Evolutionary conservation across 2,797 vertebrate genomes (phyloP).

Genomic region (Cynodonichthys magdalenae): DNA sequence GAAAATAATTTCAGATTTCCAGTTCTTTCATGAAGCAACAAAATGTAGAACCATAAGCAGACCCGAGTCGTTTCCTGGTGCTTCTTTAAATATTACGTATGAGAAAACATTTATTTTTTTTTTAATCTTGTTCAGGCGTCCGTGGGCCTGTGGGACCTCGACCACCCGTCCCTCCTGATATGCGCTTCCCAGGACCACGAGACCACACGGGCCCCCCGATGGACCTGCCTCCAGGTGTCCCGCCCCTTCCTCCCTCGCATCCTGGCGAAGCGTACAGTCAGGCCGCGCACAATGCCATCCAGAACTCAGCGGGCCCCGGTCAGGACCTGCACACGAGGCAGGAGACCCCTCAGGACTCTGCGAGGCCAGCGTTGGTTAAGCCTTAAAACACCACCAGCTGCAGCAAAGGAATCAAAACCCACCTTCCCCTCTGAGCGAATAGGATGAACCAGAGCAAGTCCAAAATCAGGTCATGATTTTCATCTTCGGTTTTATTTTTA

Average conservation of each 20-base stretch:
- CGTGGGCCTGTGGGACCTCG: conserved; percentile 78
- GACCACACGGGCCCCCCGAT: conserved; percentile 73
- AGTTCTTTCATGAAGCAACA: no score
- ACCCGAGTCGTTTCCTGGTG: background rate
- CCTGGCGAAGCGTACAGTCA: conserved; percentile 41
- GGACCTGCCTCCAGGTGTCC: conserved; percentile 74
- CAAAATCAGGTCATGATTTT: conserved; percentile 53
- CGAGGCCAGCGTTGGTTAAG: conserved; percentile 61
- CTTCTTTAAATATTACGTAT: background rate
- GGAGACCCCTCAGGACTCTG: conserved; percentile 68
- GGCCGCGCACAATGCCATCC: conserved; percentile 45
- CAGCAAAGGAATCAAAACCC: conserved; percentile 55
- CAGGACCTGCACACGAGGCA: conserved; percentile 61
- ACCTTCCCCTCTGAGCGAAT: conserved; percentile 7
- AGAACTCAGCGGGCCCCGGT: conserved; percentile 66
- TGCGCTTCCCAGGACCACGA: conserved; percentile 78
- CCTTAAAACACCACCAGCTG: conserved; percentile 63
- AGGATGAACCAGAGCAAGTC: conserved; percentile 37
- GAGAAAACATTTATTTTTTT: no score
- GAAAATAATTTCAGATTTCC: no score
- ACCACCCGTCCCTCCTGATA: conserved; percentile 68
- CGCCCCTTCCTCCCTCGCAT: conserved; percentile 43
- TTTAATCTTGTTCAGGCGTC: conserved; percentile 38
- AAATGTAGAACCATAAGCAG: no score
- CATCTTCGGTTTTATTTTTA: conserved; percentile 53